These are phyloP conservation scores for Setipinna tenuifilis DNA, from an alignment of 2,797 vertebrate genomes.

Conservation along the genomic window DNA sequence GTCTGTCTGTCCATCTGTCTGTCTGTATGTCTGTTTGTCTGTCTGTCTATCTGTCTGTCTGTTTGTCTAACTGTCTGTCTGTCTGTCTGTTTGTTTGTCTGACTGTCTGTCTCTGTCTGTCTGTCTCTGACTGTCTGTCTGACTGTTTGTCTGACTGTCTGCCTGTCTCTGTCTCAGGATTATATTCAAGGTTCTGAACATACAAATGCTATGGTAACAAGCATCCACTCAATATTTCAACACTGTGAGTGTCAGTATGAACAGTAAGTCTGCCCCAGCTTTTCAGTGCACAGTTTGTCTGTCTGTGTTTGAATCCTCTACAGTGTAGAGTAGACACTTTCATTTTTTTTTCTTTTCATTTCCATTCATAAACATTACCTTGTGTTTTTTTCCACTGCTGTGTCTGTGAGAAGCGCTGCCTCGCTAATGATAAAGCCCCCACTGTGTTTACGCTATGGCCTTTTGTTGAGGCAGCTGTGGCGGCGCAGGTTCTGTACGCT, in stretches of 20 bases:
- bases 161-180: conserved; percentile 12
- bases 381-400: conserved; percentile 76
- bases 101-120: not conserved
- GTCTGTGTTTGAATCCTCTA: not conserved
- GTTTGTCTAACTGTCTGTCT: not conserved
- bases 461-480: conserved; percentile 84
- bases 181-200: not conserved
- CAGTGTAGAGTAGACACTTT: not conserved
- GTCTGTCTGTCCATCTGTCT: not conserved
- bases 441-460: conserved; percentile 68
- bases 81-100: no score
- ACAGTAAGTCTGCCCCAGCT: not conserved
- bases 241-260: not conserved
- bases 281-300: not conserved
- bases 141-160: no score
- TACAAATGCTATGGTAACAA: not conserved
- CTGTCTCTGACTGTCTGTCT: not conserved
- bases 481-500: conserved; percentile 73
- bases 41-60: no score
- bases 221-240: not conserved
- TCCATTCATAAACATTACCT: conserved; percentile 72
- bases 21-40: no score
- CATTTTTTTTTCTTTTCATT: conserved; percentile 59
- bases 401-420: conserved; percentile 64
- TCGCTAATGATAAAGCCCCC: conserved; percentile 71